phyloP scores from a whole-genome alignment of 2,888 invertebrate genomes.

The Megamerina dolium region DNA sequence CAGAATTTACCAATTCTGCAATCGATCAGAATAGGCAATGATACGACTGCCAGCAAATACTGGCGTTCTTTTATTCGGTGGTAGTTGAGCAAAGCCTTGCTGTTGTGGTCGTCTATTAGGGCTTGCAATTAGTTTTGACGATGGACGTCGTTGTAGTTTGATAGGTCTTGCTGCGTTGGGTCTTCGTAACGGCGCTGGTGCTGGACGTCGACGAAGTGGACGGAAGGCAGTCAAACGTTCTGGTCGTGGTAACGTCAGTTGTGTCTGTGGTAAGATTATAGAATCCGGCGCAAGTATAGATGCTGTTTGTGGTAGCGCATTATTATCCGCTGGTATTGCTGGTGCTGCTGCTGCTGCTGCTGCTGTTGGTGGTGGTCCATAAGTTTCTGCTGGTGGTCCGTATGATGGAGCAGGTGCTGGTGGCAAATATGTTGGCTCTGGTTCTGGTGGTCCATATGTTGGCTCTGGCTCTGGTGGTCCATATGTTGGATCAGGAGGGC shows the following conservation, averaged over 20 bases:
- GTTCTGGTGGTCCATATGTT: slow-evolving; percentile 19
- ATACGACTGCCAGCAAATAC: slow-evolving; percentile 20
- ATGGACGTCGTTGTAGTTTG: slow-evolving; percentile 21
- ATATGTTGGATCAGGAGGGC: slow-evolving; percentile 28
- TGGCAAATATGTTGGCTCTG: slow-evolving; percentile 16
- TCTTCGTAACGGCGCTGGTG: slow-evolving; percentile 15
- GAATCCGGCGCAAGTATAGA: slow-evolving; percentile 25
- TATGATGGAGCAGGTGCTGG: slow-evolving; percentile 13
- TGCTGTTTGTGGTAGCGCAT: slow-evolving; percentile 23
- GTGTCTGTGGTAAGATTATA: slow-evolving; percentile 29
- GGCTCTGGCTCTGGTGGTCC: slow-evolving; percentile 27
- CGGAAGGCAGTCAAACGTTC: slow-evolving; percentile 33
- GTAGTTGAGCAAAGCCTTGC: slow-evolving; percentile 21
- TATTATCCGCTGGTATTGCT: slow-evolving; percentile 2
- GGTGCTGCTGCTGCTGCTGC: slow-evolving; percentile 9
- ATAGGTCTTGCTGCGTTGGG: slow-evolving; percentile 18
- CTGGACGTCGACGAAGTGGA: slow-evolving; percentile 22
- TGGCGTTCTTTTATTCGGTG: slow-evolving; percentile 23
- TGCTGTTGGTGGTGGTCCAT: slow-evolving; percentile 15
- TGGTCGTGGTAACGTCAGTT: slow-evolving; percentile 29
- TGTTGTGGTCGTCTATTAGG: slow-evolving; percentile 8
- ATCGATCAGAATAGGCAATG: slow-evolving; percentile 26
- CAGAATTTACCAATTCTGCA: slow-evolving; percentile 26
- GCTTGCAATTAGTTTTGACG: slow-evolving; percentile 24
- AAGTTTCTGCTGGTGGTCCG: slow-evolving; percentile 18